A percentile compares a stretch with the other conserved stretches of the same genome.
phyloP scores from a whole-genome alignment of 2,113 vertebrate species.

The Dromaius novaehollandiae region DNA sequence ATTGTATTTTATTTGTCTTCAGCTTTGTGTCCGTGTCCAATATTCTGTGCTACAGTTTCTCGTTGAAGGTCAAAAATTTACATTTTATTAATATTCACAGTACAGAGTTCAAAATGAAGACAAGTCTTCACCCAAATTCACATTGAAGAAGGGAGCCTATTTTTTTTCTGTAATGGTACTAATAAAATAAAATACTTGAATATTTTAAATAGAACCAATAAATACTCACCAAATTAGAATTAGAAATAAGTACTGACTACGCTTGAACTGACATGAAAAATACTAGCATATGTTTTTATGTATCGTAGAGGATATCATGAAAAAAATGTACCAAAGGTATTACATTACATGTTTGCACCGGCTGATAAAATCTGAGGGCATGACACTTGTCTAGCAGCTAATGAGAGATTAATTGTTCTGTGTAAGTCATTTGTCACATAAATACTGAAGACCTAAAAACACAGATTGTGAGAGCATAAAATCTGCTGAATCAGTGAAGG shows the following conservation, averaged over 20 bases:
- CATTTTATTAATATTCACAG: background rate
- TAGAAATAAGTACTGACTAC: slow-evolving; percentile 18
- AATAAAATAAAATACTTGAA: background rate
- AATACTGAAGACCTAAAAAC: background rate
- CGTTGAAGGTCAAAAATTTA: background rate
- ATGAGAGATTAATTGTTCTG: slow-evolving; percentile 31
- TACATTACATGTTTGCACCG: slow-evolving; percentile 12
- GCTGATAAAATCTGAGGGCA: slow-evolving; percentile 19
- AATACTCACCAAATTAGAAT: background rate
- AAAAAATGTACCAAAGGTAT: background rate
- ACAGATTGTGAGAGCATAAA: background rate
- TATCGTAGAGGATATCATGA: background rate
- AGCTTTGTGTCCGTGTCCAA: too few species aligned
- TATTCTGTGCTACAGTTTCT: too few species aligned
- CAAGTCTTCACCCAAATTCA: background rate
- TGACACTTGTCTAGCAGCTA: slow-evolving; percentile 37
- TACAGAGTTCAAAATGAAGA: background rate
- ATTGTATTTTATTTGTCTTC: too few species aligned
- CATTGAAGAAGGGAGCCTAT: background rate
- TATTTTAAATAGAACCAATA: background rate
- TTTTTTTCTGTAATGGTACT: background rate
- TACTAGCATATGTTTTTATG: background rate
- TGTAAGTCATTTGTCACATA: slow-evolving; percentile 3
- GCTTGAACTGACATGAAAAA: background rate
- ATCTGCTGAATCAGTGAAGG: background rate